Evolutionary conservation across 1,140 invertebrate genomes (phyloP).

Genomic region (Atopsyche davidsoni): DNA sequence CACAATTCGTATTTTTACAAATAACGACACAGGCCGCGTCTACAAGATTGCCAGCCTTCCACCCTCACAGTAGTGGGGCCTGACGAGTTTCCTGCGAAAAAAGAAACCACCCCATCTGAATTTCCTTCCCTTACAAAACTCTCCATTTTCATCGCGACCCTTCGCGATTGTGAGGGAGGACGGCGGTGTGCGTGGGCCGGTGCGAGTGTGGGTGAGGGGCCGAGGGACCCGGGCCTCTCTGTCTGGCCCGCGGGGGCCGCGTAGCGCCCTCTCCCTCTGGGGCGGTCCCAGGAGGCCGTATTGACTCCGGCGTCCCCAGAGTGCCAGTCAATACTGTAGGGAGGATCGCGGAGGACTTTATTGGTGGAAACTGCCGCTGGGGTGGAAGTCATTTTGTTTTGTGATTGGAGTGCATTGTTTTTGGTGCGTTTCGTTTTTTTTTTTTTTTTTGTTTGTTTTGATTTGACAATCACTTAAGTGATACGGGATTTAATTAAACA

Average conservation of each 20-base stretch:
- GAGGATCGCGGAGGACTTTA: constrained; percentile 23
- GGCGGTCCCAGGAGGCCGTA: constrained; percentile 48
- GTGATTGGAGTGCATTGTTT: no score
- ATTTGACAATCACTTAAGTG: no score
- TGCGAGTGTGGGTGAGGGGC: constrained; percentile 3
- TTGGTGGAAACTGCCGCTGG: no score
- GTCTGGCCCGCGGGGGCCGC: constrained; percentile 18
- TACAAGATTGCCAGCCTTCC: no score
- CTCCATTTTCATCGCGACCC: constrained; percentile 29
- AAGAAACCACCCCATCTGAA: constrained; percentile 27
- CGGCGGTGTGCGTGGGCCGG: background rate
- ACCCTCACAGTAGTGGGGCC: constrained; percentile 8
- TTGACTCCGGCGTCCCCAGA: constrained; percentile 36
- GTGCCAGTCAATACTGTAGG: constrained; percentile 31
- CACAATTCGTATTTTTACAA: constrained; percentile 15
- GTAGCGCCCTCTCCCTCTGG: constrained; percentile 36
- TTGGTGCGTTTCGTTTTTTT: no score
- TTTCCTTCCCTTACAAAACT: constrained; percentile 28
- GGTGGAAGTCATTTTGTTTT: no score
- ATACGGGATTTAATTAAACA: no score
- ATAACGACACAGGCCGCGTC: no score
- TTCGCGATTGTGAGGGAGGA: constrained; percentile 1
- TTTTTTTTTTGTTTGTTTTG: no score
- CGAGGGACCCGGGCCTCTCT: constrained; percentile 11
- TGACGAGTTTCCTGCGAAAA: constrained; percentile 20